Conservation (phyloP, 2,113 vertebrate species). For the Pipa parva region DNA sequence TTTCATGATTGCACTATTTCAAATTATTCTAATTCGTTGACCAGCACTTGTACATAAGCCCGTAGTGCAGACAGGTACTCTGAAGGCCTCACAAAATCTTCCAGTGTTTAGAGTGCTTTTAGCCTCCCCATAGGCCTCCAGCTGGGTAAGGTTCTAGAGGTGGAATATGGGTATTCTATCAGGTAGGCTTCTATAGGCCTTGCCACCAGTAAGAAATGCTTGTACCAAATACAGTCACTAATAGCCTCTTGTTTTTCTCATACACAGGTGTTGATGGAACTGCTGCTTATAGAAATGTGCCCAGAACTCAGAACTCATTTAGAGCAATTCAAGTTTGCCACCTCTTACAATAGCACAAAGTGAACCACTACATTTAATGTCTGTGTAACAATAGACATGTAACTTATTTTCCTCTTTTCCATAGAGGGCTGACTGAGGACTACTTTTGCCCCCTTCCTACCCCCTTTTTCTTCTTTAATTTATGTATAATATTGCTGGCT, state of each 20-base stretch:
- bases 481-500: conserved; percentile 56
- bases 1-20: too few species aligned
- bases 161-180: too few species aligned
- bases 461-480: conserved; percentile 52
- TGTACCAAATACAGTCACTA: not conserved
- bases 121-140: too few species aligned
- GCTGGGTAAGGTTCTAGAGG: too few species aligned
- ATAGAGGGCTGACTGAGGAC: conserved; percentile 65
- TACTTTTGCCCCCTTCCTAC: conserved; percentile 53
- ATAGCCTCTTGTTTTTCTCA: conserved; percentile 1
- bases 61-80: too few species aligned
- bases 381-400: conserved; percentile 66
- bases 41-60: too few species aligned
- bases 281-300: conserved; percentile 88
- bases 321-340: conserved; percentile 68
- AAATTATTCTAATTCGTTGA: too few species aligned
- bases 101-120: too few species aligned
- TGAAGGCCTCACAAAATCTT: too few species aligned
- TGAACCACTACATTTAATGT: conserved; percentile 66
- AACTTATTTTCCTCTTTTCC: conserved; percentile 73
- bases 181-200: too few species aligned
- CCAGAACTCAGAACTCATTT: conserved; percentile 81
- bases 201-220: too few species aligned
- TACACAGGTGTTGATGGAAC: conserved; percentile 85
- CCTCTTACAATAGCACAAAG: conserved; percentile 58